Evolutionary conservation across 2,888 invertebrate genomes (phyloP).

Genomic region (Lasioglossum zephyrum): DNA sequence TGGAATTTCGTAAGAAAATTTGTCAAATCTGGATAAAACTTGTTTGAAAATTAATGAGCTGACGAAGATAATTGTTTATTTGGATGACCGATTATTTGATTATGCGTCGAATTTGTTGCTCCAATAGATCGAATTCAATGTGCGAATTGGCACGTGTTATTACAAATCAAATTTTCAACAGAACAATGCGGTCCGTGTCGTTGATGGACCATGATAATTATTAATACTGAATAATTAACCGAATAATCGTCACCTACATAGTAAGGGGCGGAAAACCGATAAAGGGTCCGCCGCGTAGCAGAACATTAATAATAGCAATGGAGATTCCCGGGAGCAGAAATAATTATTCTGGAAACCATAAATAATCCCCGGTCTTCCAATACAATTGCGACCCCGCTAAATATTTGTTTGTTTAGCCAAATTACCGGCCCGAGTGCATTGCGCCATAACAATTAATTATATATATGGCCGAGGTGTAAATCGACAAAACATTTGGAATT

Average conservation of each 20-base stretch:
- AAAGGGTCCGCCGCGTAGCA: constrained; percentile 17
- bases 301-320: constrained; percentile 43
- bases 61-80: neutral
- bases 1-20: neutral
- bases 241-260: constrained; percentile 35
- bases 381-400: neutral
- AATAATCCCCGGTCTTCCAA: constrained; percentile 28
- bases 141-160: neutral
- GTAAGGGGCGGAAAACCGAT: constrained; percentile 30
- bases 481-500: neutral
- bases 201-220: neutral
- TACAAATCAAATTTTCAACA: constrained; percentile 7
- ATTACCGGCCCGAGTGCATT: neutral
- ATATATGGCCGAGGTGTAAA: neutral
- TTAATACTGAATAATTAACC: constrained; percentile 25
- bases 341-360: constrained; percentile 33
- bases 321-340: constrained; percentile 11
- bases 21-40: neutral
- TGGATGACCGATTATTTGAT: neutral
- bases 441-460: neutral
- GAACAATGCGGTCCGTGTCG: neutral
- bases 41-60: neutral
- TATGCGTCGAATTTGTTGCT: neutral
- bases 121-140: neutral
- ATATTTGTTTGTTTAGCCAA: neutral